Percentiles rank a stretch among this genome's conserved stretches.
These are phyloP conservation scores for Crocodylus rhombifer DNA, from an alignment of 2,797 vertebrate genomes.

Conservation along the genomic window DNA sequence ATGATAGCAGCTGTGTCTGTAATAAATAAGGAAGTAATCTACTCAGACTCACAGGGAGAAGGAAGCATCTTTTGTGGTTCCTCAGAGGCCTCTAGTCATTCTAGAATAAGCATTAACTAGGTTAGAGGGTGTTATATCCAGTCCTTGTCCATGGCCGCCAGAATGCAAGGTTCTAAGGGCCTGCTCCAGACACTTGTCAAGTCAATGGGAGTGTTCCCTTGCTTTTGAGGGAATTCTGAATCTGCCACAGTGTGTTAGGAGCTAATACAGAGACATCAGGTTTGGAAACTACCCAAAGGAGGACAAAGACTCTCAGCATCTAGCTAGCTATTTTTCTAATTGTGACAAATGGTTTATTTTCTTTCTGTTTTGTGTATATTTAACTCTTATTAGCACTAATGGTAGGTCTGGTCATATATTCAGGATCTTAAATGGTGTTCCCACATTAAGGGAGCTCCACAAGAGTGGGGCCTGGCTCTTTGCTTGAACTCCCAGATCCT, in stretches of 20 bases:
- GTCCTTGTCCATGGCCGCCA: background rate
- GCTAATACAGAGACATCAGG: background rate
- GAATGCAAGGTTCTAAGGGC: background rate
- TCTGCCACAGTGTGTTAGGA: background rate
- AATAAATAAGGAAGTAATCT: too few species aligned
- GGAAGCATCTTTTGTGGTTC: background rate
- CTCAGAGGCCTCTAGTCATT: background rate
- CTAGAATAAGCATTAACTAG: background rate
- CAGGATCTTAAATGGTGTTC: background rate
- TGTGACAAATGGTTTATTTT: background rate
- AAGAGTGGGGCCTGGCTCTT: background rate
- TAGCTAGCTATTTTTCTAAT: background rate
- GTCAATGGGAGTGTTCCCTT: background rate
- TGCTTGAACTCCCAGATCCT: background rate
- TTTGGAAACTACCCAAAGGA: background rate
- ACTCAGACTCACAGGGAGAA: background rate
- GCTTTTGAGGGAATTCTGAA: background rate
- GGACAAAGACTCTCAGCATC: too few species aligned
- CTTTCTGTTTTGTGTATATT: background rate
- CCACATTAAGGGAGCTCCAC: background rate
- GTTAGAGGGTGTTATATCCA: background rate
- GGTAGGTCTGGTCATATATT: fast-evolving
- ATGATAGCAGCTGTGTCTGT: too few species aligned
- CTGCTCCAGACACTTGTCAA: background rate
- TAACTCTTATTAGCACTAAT: background rate